Evolutionary conservation across 2,797 vertebrate species (phyloP), one percentile per base, ranked within the genome.

Genomic region (Poeciliopsis turneri): DNA sequence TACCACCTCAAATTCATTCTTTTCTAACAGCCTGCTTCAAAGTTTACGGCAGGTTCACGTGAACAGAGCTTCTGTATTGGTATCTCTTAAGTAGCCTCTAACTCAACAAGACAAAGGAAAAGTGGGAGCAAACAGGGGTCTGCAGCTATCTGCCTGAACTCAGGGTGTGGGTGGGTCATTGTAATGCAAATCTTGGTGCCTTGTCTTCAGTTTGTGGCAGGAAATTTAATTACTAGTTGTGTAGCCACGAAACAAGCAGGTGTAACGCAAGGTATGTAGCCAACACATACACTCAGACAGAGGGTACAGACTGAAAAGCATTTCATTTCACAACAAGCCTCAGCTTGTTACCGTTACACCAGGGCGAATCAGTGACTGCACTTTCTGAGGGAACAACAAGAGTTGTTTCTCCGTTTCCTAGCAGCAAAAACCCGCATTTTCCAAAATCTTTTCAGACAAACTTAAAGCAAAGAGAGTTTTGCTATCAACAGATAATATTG

Each of bases 191-290:
- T 97, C 86, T 83, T 53, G 87, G 78, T 86, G 90, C 92, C 91
- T 93, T 90, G 89, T 95, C 91, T 94, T 92, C 93, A 92, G 91
- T 96, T 94, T 96, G 95, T 92, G 93, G 94, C 94, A 94, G 95
- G 96, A 95, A 96, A 95, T 93, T 94, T 95, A 96, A 97, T 96
- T 96, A 96, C 94, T 93, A 93, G 93, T 94, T 92, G 91, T 95
- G 95, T 92, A 95, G 95, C 96, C 90, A 91, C 51, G 72, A 90
- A 94, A 95, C 93, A 92, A 95, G 92, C 94, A 96, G 95, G 94
- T 97, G 96, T 96, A 97, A 97, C 96, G 95, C 89, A 81, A 95
- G 93, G 96, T 97, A 96, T 96, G 95, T 90, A 39, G 77, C 84
- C 66, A 91, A 94, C 86, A 92, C 82, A 84, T 76, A 83, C 81